Conservation (phyloP, 2,113 vertebrate species). For the Protomyctophum bolini region DNA sequence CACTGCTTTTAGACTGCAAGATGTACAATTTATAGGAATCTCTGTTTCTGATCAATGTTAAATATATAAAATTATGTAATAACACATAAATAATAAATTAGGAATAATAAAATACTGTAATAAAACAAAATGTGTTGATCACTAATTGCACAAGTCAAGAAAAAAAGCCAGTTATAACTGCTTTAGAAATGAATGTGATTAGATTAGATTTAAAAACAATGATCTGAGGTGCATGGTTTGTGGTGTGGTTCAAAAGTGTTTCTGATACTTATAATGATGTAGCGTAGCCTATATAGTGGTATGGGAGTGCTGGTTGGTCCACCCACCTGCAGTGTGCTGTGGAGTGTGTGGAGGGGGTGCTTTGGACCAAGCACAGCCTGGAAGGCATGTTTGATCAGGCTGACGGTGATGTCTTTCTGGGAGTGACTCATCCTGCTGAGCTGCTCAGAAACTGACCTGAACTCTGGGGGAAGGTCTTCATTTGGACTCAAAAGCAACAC, state of each 20-base stretch:
- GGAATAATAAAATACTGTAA: too few species aligned
- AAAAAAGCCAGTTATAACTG: not conserved
- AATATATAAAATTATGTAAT: too few species aligned
- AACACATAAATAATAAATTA: too few species aligned
- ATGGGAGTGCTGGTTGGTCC: too few species aligned
- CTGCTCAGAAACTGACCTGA: conserved; percentile 82
- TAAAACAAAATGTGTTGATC: too few species aligned
- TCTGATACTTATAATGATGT: too few species aligned
- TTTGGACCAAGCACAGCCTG: conserved; percentile 85
- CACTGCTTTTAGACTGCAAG: conserved; percentile 73
- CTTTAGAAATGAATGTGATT: not conserved
- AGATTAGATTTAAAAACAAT: too few species aligned
- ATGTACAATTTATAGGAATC: too few species aligned
- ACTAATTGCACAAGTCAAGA: not conserved
- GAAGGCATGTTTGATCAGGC: conserved; percentile 85
- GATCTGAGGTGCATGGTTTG: too few species aligned
- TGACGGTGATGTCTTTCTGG: conserved; percentile 59
- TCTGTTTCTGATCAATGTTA: too few species aligned
- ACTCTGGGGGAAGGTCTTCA: conserved; percentile 79
- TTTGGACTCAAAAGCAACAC: conserved; percentile 58
- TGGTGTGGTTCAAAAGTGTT: too few species aligned
- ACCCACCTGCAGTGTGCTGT: conserved; percentile 81
- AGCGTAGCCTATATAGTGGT: too few species aligned
- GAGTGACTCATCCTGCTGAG: conserved; percentile 72
- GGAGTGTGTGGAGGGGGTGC: conserved; percentile 74